These are phyloP conservation scores for Lasioglossum marginatum DNA, from an alignment of 2,888 invertebrate genomes.

Conservation along the genomic window DNA sequence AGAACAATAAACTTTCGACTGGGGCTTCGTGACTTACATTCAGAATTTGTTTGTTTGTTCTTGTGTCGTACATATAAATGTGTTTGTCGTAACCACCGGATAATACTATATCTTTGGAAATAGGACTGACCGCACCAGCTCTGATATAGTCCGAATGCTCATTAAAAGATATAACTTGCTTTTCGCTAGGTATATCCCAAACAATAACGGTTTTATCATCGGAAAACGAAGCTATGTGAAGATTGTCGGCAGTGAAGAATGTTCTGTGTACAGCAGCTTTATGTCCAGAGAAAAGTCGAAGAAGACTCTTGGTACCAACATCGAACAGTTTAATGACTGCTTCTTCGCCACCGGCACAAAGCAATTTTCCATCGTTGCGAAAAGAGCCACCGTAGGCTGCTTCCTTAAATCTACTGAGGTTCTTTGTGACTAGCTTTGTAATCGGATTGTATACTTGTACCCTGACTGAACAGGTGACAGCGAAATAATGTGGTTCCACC, in stretches of 20 bases:
- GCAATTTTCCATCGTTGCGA: constrained; percentile 91
- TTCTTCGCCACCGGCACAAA: constrained; percentile 96
- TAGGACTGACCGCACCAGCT: constrained; percentile 92
- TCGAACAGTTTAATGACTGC: constrained; percentile 95
- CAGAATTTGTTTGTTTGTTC: constrained; percentile 89
- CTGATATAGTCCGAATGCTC: constrained; percentile 93
- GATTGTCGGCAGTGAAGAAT: constrained; percentile 91
- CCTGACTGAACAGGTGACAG: constrained; percentile 95
- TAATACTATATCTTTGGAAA: constrained; percentile 90
- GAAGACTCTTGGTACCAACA: constrained; percentile 91
- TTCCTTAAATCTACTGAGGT: constrained; percentile 92
- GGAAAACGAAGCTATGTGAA: constrained; percentile 93
- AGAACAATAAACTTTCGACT: constrained; percentile 94
- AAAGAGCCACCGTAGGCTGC: constrained; percentile 94
- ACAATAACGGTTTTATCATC: constrained; percentile 94
- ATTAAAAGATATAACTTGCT: constrained; percentile 88
- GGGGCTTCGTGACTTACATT: constrained; percentile 95
- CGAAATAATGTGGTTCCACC: constrained; percentile 95
- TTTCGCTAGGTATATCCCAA: constrained; percentile 97
- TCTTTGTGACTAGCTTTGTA: constrained; percentile 92
- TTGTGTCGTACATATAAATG: constrained; percentile 94
- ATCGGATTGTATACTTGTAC: constrained; percentile 95
- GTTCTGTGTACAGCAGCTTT: constrained; percentile 92
- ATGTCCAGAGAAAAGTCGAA: constrained; percentile 95
- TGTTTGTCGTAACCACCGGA: constrained; percentile 96